Evolutionary conservation across 2,113 vertebrate genomes (phyloP), one percentile per base, ranked within the genome.

Genomic region (Oriolus oriolus): DNA sequence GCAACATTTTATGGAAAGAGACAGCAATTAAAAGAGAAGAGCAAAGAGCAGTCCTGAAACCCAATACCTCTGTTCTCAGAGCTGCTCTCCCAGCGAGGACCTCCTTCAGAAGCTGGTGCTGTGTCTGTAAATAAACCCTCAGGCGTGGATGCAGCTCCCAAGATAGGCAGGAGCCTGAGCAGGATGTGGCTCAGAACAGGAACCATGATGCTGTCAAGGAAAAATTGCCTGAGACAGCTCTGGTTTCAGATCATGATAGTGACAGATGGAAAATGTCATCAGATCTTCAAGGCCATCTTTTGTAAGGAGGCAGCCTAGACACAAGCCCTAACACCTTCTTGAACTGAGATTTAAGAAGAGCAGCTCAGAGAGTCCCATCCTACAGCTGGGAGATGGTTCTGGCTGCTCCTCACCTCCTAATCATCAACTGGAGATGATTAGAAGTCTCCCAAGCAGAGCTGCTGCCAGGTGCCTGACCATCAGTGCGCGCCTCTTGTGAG

Each of bases 1-100:
- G 35, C 68, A 74, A 26, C 93, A 73, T 86, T 96, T 95, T 96
- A 95, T 66, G 84, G 86, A 95, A 84, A 53, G 15, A 81, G 97
- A 90, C 66, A 92, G 92, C 93, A 96, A 81, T 95, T 95, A 97
- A 75, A 82, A 87, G 65, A 86, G 88, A 83, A 94, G 80, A 59
- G 95, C 78, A 90, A 95, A 94, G 90, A 95, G 64, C 66, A 64
- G 73, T 57, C 78, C 69, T 83, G 89, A 74, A 95, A 75, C 59
- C 49, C 31, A 88, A 53, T 35, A 44, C 20, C 19, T 84, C 30
- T 63, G 35, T 84, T 87, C 73, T 83, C 57, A 44, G 83, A 85
- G 77, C 39, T 5, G 1, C 33, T 68, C 39, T 61, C 71, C n/a
- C 65, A 81, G 66, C 0, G 0, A 61, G 64, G 80, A 78, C 57